Base-by-base conservation (phyloP, 2,888 invertebrate species). In the Platyscelio sp. region DNA sequence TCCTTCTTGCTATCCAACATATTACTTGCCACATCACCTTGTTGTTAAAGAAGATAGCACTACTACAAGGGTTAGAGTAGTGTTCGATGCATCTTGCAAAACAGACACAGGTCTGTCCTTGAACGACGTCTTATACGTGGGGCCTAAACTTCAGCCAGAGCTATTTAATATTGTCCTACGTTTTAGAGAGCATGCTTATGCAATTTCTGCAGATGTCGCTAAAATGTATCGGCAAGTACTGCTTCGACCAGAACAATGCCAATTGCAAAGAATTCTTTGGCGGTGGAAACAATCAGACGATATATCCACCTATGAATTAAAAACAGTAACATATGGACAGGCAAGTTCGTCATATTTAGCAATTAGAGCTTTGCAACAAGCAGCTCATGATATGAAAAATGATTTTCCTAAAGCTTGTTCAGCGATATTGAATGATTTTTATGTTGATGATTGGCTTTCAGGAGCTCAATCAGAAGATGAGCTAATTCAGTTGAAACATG, bases 121-220 rank as follows among this genome's bases (percentile, higher is more conserved):
- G 51, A 51, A 51, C 24, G 51, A 51, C 22, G 24, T 51, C 22
- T 46, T 46, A 15, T 15, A 9, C 46, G 20, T 46, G 46, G 22
- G 51, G 18, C 11, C 51, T 51, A 51, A n/a, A 24, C 11, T 51
- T 24, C 51, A 51, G 13, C 22, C 11, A 51, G 51, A 51, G 13
- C 13, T 51, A 51, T 51, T 51, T 24, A 51, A 20, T 13, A 51
- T 51, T 13, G 51, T 51, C 20, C 11, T 20, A 51, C 51, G 51
- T 20, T 51, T 51, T 51, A 51, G 22, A 51, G 51, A 51, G 24
- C 22, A 51, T 51, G 51, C 51, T 51, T 51, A 51, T 20, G 51
- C 51, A 51, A 51, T 51, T 51, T 51, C 51, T 3, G 22, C 51
- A 11, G 51, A 20, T 18, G 22, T 51, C 22, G 51, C 51, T 22